Percentiles rank a stretch among this genome's conserved stretches.
phyloP scores from a whole-genome alignment of 2,113 vertebrate species.

The Rattus rattus region DNA sequence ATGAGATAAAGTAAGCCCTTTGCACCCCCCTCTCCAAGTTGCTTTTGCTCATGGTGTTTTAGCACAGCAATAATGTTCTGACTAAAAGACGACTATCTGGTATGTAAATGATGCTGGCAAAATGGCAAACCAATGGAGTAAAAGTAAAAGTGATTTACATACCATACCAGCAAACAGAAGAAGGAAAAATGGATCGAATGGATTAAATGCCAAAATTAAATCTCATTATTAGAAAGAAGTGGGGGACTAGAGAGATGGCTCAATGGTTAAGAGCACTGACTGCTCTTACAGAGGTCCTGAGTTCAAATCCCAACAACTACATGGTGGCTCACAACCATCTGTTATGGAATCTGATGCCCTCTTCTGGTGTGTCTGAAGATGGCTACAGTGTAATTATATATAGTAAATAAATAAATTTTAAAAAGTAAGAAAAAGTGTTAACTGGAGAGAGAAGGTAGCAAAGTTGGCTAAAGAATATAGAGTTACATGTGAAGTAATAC shows the following conservation, averaged over 20 bases:
- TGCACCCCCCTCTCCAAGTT: not conserved
- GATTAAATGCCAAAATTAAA: slow-evolving; percentile 25
- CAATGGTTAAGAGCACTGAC: too few species aligned
- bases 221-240: not conserved
- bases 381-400: too few species aligned
- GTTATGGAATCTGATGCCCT: too few species aligned
- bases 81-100: not conserved
- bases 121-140: not conserved
- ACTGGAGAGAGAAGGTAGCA: too few species aligned
- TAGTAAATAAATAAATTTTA: too few species aligned
- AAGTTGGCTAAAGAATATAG: not conserved
- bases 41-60: not conserved
- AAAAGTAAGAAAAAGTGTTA: not conserved
- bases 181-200: not conserved
- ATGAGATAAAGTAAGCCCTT: not conserved
- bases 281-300: too few species aligned
- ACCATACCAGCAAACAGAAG: not conserved
- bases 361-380: too few species aligned
- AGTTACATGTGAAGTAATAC: not conserved
- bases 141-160: not conserved
- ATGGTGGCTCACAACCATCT: too few species aligned
- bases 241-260: too few species aligned
- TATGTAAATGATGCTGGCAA: not conserved
- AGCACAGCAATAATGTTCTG: not conserved
- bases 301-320: too few species aligned